Percentiles rank a stretch among this genome's conserved stretches.
Evolutionary conservation across 2,113 vertebrate species (phyloP).

Genomic region (Nettapus auritus): DNA sequence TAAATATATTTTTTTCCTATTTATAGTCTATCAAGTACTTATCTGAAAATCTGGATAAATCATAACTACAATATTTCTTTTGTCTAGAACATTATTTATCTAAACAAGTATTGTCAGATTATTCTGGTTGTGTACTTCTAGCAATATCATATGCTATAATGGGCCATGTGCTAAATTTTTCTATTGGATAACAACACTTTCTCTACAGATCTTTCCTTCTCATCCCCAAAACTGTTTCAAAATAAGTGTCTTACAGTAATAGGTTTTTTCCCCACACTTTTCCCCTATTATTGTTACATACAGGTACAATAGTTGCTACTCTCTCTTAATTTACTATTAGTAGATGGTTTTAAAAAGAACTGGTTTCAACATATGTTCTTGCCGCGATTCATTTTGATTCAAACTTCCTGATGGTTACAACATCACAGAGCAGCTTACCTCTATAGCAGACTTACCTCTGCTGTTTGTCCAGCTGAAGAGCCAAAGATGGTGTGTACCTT

Average conservation of each 20-base stretch:
- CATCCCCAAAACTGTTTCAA: background rate
- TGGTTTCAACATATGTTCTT: background rate
- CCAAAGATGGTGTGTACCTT: background rate
- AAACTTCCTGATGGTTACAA: background rate
- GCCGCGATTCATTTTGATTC: background rate
- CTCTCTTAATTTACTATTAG: background rate
- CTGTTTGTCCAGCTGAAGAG: background rate
- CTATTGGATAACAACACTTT: background rate
- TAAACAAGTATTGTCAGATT: background rate
- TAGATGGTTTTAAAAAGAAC: background rate
- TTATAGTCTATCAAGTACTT: background rate
- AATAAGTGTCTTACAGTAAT: background rate
- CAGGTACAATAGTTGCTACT: background rate
- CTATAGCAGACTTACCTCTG: background rate
- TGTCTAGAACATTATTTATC: background rate
- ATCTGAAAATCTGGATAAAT: background rate
- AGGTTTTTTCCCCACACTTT: background rate
- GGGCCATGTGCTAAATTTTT: background rate
- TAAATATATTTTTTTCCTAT: background rate
- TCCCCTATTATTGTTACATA: background rate
- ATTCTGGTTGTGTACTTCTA: background rate
- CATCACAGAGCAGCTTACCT: background rate
- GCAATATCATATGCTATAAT: background rate
- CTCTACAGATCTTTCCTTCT: background rate
- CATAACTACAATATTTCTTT: background rate